phyloP scores from a whole-genome alignment of 1,140 invertebrate species.

The Acromyrmex charruanus region DNA sequence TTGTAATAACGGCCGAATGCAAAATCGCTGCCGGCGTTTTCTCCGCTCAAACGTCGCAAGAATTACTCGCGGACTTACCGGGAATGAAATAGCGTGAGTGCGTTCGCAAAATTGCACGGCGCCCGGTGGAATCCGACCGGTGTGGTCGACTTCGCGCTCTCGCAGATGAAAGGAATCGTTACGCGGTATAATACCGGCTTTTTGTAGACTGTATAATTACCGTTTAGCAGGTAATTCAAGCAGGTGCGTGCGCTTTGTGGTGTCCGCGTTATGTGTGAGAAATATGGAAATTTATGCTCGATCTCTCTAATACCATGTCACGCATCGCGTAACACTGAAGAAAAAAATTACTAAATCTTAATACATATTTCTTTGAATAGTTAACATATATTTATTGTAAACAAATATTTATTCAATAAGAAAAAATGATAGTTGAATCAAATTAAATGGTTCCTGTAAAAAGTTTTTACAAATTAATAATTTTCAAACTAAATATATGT shows the following conservation, averaged over 20 bases:
- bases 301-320: background rate
- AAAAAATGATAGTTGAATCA: too few relatives aligned
- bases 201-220: constrained; percentile 37
- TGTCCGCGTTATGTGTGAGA: background rate
- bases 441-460: too few relatives aligned
- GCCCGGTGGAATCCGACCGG: constrained; percentile 3
- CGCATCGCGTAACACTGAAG: background rate
- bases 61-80: constrained; percentile 55
- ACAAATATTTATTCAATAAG: too few relatives aligned
- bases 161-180: constrained; percentile 45
- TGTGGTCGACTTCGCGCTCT: constrained; percentile 36
- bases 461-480: too few relatives aligned
- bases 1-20: constrained; percentile 62
- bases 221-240: constrained; percentile 2
- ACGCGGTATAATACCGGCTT: constrained; percentile 23
- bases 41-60: constrained; percentile 34
- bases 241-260: constrained; percentile 13
- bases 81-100: constrained; percentile 38
- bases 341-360: background rate
- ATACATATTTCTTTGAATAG: too few relatives aligned
- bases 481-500: too few relatives aligned
- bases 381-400: too few relatives aligned
- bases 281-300: background rate
- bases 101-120: constrained; percentile 31
- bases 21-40: constrained; percentile 48